Percentiles rank a stretch among this genome's conserved stretches.
Conservation (phyloP, 2,113 vertebrate species). For the Semnornis frantzii region DNA sequence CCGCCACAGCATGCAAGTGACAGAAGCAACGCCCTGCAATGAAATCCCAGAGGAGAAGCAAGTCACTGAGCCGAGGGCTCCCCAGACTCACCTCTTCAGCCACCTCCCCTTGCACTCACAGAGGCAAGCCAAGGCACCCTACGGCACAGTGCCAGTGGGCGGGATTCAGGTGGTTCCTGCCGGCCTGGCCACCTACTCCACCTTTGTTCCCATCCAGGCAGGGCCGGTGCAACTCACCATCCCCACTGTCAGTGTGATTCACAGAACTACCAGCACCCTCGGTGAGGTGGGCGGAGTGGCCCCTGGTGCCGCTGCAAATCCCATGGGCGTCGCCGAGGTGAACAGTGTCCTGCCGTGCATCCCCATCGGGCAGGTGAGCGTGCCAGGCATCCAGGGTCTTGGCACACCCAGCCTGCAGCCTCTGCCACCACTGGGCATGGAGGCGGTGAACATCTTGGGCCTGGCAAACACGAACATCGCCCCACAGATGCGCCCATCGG, state of each 20-base stretch:
- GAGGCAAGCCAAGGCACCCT: slow-evolving; percentile 84
- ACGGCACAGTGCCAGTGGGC: slow-evolving; percentile 88
- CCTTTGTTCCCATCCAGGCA: slow-evolving; percentile 92
- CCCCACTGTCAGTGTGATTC: slow-evolving; percentile 90
- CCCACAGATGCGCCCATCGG: slow-evolving; percentile 80
- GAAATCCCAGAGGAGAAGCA: slow-evolving; percentile 66
- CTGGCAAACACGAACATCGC: slow-evolving; percentile 80
- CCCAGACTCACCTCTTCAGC: slow-evolving; percentile 87
- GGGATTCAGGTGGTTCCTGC: slow-evolving; percentile 93
- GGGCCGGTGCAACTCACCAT: slow-evolving; percentile 92
- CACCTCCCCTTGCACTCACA: slow-evolving; percentile 96
- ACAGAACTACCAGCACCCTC: slow-evolving; percentile 76
- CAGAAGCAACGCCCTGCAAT: not conserved
- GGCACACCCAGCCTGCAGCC: slow-evolving; percentile 69
- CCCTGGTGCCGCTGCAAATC: not conserved
- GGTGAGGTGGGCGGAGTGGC: slow-evolving; percentile 34
- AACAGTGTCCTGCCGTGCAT: slow-evolving; percentile 87
- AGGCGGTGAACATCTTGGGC: slow-evolving; percentile 87
- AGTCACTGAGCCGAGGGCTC: slow-evolving; percentile 45
- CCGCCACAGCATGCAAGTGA: slow-evolving; percentile 74
- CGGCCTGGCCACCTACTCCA: slow-evolving; percentile 88
- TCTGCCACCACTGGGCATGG: slow-evolving; percentile 82
- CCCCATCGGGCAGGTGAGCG: slow-evolving; percentile 85
- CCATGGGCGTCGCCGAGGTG: slow-evolving; percentile 80
- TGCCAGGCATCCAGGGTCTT: slow-evolving; percentile 82